Evolutionary conservation across 1,140 invertebrate species (phyloP).

Genomic region (Drosophila nigrodunni): DNA sequence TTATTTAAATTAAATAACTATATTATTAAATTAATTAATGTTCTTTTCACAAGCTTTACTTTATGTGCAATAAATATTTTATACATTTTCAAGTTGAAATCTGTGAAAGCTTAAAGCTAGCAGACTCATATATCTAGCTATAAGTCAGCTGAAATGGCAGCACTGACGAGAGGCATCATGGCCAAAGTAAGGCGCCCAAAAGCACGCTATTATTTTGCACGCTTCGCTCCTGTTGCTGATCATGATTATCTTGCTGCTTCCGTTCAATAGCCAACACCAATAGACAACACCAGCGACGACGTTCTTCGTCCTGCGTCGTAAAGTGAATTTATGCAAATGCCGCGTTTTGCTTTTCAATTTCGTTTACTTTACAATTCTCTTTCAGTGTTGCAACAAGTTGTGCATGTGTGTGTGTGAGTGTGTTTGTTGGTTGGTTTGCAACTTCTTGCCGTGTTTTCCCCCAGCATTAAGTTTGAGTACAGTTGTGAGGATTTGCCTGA

Average conservation of each 20-base stretch:
- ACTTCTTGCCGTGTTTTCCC: conserved; percentile 72
- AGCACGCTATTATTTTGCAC: conserved; percentile 56
- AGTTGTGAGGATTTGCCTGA: conserved; percentile 54
- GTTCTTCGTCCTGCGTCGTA: conserved; percentile 9
- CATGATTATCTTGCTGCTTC: conserved; percentile 68
- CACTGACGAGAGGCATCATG: conserved; percentile 22
- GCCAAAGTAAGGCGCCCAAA: conserved; percentile 54
- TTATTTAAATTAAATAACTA: no score
- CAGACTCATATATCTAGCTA: no score
- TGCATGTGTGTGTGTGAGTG: no score
- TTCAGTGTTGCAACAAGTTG: conserved; percentile 20
- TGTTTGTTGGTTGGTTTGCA: conserved; percentile 13
- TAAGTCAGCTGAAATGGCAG: no score
- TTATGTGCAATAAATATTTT: no score
- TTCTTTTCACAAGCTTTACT: no score
- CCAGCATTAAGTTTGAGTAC: conserved; percentile 59
- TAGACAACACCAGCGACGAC: not conserved
- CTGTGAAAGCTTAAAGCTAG: no score
- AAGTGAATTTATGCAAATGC: conserved; percentile 74
- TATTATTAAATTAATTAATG: no score
- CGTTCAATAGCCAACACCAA: conserved; percentile 59
- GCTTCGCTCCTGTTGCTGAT: conserved; percentile 41
- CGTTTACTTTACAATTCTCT: conserved; percentile 58
- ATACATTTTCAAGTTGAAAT: no score
- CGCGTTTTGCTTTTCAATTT: conserved; percentile 78